phyloP scores from a whole-genome alignment of 2,797 vertebrate species.

The Sebastes cheni region DNA sequence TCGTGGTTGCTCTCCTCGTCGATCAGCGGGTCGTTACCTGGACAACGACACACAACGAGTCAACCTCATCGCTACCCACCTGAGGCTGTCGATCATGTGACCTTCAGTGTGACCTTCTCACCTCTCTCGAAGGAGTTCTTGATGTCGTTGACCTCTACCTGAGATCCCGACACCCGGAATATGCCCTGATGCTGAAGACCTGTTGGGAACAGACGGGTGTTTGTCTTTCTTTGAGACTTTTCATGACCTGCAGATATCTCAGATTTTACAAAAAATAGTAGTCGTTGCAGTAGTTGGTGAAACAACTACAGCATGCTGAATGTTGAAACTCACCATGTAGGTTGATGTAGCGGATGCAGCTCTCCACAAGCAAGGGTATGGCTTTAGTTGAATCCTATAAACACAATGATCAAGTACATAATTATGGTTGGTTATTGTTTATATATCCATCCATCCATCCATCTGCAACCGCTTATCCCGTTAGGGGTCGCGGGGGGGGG shows the following conservation, averaged over 20 bases:
- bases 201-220: slow-evolving; percentile 48
- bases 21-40: slow-evolving; percentile 96
- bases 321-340: slow-evolving; percentile 89
- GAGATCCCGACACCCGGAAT: slow-evolving; percentile 97
- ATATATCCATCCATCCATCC: too few species aligned
- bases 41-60: slow-evolving; percentile 7
- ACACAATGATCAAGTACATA: background rate
- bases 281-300: too few species aligned
- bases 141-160: slow-evolving; percentile 99
- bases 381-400: slow-evolving; percentile 93
- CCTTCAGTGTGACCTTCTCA: slow-evolving; percentile 66
- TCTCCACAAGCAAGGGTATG: slow-evolving; percentile 97
- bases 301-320: background rate
- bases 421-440: too few species aligned
- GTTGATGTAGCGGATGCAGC: slow-evolving; percentile 98
- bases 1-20: slow-evolving; percentile 99
- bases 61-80: background rate
- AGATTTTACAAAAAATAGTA: background rate
- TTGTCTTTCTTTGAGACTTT: too few species aligned
- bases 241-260: background rate
- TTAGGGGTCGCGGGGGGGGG: too few species aligned
- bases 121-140: slow-evolving; percentile 99
- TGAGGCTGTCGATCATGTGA: background rate
- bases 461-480: too few species aligned
- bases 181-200: slow-evolving; percentile 99